These are phyloP conservation scores for Antedon mediterranea DNA, from an alignment of 53 echinoderm and acorn worm species.

Conservation along the genomic window DNA sequence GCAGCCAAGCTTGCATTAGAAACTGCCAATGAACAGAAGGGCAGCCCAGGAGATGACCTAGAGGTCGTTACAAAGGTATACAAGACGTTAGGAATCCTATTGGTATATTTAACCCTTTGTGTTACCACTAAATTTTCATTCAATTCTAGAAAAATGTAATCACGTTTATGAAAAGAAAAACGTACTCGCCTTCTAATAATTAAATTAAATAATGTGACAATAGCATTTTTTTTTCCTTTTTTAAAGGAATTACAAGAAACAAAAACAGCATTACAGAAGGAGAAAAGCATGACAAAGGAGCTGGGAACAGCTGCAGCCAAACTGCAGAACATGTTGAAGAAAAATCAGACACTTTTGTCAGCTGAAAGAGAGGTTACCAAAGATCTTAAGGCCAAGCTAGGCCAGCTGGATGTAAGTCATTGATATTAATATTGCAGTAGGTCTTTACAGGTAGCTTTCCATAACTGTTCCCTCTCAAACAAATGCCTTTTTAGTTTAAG, in stretches of 20 bases:
- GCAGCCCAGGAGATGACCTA: neutral
- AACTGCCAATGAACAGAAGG: neutral
- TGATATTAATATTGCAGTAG: no score
- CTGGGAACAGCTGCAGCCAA: conserved; percentile 80
- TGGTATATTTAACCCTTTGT: no score
- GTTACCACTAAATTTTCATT: no score
- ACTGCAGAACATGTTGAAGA: conserved; percentile 85
- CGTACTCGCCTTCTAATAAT: no score
- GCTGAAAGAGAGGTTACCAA: conserved; percentile 5
- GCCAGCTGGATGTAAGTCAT: neutral
- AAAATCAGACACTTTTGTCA: conserved; percentile 41
- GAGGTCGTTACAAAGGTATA: neutral
- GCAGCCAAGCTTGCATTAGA: conserved; percentile 19
- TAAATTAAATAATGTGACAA: no score
- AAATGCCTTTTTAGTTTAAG: no score
- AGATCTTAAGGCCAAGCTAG: neutral
- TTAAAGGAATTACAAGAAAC: conserved; percentile 41
- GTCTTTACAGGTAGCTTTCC: no score
- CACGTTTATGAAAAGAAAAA: neutral
- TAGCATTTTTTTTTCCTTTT: no score
- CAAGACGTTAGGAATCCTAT: no score
- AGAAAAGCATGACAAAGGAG: conserved; percentile 66
- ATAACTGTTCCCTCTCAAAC: no score
- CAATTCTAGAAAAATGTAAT: neutral
- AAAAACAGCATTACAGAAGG: conserved; percentile 52